A percentile compares a stretch with the other conserved stretches of the same genome.
Conservation (phyloP, 23 tunicate genomes). For the Aplidium turbinatum region DNA sequence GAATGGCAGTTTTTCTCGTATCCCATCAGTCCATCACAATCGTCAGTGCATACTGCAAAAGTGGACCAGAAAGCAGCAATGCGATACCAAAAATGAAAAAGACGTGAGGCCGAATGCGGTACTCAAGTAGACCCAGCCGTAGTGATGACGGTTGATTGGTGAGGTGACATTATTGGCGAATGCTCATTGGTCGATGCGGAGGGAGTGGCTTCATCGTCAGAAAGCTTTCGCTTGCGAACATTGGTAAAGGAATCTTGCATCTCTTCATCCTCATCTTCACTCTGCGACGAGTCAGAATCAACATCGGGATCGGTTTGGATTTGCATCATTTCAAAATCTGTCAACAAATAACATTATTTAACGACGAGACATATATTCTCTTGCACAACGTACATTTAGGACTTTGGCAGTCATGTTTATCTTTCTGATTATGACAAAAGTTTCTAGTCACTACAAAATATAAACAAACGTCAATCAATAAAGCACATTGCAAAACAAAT, state of each 20-base stretch:
- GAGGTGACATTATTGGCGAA: constrained; percentile 26
- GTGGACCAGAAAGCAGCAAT: too few species aligned
- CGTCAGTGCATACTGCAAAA: too few species aligned
- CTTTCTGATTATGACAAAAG: too few species aligned
- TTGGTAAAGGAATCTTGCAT: neutral
- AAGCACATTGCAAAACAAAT: neutral
- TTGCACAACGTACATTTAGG: too few species aligned
- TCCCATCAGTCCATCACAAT: too few species aligned
- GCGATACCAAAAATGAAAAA: too few species aligned
- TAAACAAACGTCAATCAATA: neutral
- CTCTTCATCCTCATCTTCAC: constrained; percentile 49
- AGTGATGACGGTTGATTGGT: constrained; percentile 50
- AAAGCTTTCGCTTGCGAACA: constrained; percentile 41
- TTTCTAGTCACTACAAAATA: neutral
- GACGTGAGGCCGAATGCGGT: too few species aligned
- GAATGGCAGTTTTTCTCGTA: too few species aligned
- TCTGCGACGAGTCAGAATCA: constrained; percentile 43
- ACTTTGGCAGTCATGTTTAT: too few species aligned
- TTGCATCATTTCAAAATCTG: constrained; percentile 74
- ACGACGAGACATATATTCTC: too few species aligned
- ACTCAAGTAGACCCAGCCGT: constrained; percentile 70
- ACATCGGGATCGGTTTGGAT: constrained; percentile 40
- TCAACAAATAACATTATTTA: too few species aligned
- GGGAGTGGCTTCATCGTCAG: constrained; percentile 57
- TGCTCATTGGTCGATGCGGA: constrained; percentile 30